Base-by-base conservation (phyloP, 1,140 invertebrate species). In the Halyomorpha halys region DNA sequence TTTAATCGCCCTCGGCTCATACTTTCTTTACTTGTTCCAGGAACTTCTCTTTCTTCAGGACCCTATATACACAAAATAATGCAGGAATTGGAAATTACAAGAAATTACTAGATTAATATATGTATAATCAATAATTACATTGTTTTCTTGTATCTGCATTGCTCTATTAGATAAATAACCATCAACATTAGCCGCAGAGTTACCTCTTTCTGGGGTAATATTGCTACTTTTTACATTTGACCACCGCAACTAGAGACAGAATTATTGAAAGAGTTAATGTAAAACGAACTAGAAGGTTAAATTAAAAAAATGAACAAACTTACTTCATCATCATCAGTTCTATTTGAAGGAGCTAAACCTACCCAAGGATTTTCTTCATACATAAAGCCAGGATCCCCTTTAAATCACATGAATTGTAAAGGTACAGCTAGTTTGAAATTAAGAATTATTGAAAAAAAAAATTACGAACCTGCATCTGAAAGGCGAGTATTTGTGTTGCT, bases 1-100 rank as follows among this genome's bases (percentile, higher is more conserved):
- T 75, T 65, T 62, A 77, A 74, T 71, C 53, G 69, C 68, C 63
- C 73, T 70, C 44, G 71, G 69, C 54, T 71, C 74, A 63, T 44
- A 16, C 18, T 47, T 47, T 63, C 65, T 62, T 66, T 66, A 30
- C 44, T 61, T 19, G 65, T 53, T 39, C 44, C 39, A 19, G 59
- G 51, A 6, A 39, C n/a, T 19, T 60, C 59, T 23, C 59, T 30
- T 23, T 66, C 65, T 61, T 62, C 65, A 8, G 44, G 16, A 54
- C n/a, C 47, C 65, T 66, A 61, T 8, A n/a, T 60, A 18, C 21
- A 44, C 25, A n/a, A 60, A 60, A 15, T 60, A 44, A 34, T 60
- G 13, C 18, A 21, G 18, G 16, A 21, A 25, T 53, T 2, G 23
- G 23, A 21, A 1, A 53, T 21, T 53, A 19, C 8, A 6, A 53